Base-by-base conservation (phyloP, 2,797 vertebrate species). In the Hemitrygon akajei region DNA sequence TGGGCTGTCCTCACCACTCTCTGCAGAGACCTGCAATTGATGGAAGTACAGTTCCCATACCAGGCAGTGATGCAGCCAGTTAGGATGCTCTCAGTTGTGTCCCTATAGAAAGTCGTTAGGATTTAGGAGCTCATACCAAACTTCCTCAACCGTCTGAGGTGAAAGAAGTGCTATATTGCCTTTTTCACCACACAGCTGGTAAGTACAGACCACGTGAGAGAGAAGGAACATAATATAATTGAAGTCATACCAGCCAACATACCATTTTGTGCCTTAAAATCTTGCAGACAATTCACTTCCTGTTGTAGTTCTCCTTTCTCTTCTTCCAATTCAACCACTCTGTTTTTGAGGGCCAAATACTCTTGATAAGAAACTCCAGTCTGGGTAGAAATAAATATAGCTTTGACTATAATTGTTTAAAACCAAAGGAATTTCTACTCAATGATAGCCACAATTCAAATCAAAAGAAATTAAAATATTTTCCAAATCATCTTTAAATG, bases 231-330 rank as follows among this genome's bases (percentile, higher is more conserved):
- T 2, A 69, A 37, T 37, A 14, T 37, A 93, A 75, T 56, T n/a
- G 27, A 75, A 75, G 37, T 6, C 22, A 92, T 25, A 11, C 20
- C 11, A 47, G 11, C 16, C 80, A 87, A 58, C 47, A 95, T 97
- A 98, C 98, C 98, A 18, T 98, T 98, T 1, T 97, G 96, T 37
- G 95, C 95, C 95, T 95, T 97, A 76, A 98, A 96, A 82, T 98
- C 97, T 71, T 97, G 94, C 11, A 97, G 96, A 0, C 97, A 96
- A 37, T 98, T 97, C 6, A 97, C 94, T 94, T 97, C 98, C 95
- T 96, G 96, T 7, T 97, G 96, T 82, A 97, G 96, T 0, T 98
- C 97, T 95, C 97, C 96, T 14, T 97, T 95, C 95, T 98, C 97
- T 94, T 95, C 96, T 95, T 98, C 97, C 79, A 98, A 96, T 0